A percentile compares a stretch with the other conserved stretches of the same genome.
Conservation (phyloP, 2,888 invertebrate genomes). For the Oxycera nigricornis region DNA sequence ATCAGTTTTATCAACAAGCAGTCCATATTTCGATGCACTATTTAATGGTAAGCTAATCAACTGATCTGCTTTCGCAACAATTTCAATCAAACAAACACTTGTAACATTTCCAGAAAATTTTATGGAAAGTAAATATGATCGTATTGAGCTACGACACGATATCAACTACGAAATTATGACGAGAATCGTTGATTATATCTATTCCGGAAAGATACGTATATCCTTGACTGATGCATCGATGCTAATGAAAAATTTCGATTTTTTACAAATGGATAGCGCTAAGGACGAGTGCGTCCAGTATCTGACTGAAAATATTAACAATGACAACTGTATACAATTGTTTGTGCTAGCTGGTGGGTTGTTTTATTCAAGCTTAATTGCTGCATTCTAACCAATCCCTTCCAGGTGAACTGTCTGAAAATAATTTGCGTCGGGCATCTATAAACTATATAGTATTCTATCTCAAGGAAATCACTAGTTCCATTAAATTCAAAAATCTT, state of each 20-base stretch:
- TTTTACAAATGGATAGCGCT: constrained; percentile 2
- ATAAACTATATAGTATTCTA: not conserved
- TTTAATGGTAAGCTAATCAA: constrained; percentile 1
- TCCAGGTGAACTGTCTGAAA: not conserved
- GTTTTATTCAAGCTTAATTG: not conserved
- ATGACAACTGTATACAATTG: constrained; percentile 13
- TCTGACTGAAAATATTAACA: constrained; percentile 4
- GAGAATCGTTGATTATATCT: constrained; percentile 3
- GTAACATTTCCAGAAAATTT: constrained; percentile 5
- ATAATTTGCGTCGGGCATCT: not conserved
- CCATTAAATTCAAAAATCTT: constrained; percentile 8
- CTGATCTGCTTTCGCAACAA: not conserved
- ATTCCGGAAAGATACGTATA: constrained; percentile 1
- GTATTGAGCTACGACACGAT: not conserved
- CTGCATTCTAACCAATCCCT: not conserved
- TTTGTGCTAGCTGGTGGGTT: constrained; percentile 6
- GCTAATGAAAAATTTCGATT: constrained; percentile 19
- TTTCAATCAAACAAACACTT: not conserved
- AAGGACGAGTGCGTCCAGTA: not conserved
- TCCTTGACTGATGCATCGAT: not conserved
- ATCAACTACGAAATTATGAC: constrained; percentile 9
- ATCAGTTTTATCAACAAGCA: constrained; percentile 13
- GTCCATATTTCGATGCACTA: constrained; percentile 21
- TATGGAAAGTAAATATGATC: not conserved
- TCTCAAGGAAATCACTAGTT: not conserved